Evolutionary conservation across 2,888 invertebrate species (phyloP).

Genomic region (Andrena trimmerana): DNA sequence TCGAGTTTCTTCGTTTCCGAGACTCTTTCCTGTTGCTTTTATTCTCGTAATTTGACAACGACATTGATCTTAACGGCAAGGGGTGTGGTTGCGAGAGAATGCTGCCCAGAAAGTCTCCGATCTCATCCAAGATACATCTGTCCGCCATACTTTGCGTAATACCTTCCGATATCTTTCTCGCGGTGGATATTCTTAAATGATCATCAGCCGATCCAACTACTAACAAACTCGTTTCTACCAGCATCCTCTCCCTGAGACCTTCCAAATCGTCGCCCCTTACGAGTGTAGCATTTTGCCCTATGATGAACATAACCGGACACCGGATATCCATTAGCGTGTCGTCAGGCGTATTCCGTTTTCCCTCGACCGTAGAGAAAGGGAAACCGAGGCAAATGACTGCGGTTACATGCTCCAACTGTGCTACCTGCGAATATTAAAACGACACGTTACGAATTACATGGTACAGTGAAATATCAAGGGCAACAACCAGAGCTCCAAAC

Average conservation of each 20-base stretch:
- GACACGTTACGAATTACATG: background rate
- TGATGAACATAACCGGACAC: constrained; percentile 91
- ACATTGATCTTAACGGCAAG: constrained; percentile 85
- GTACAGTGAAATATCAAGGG: background rate
- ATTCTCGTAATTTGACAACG: constrained; percentile 70
- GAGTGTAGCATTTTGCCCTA: constrained; percentile 91
- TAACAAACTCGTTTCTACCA: constrained; percentile 91
- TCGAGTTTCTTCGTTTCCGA: constrained; percentile 86
- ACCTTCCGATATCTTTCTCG: constrained; percentile 90
- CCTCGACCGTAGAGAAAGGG: constrained; percentile 90
- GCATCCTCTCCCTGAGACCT: constrained; percentile 91
- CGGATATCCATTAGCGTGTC: constrained; percentile 91
- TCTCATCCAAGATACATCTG: constrained; percentile 90
- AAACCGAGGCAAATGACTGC: constrained; percentile 93
- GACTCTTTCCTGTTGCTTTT: constrained; percentile 79
- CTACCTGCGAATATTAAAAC: constrained; percentile 85
- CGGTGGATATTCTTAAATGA: constrained; percentile 89
- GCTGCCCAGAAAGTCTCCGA: constrained; percentile 88
- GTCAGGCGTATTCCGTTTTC: constrained; percentile 91
- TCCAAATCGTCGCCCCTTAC: constrained; percentile 91
- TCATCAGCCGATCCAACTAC: constrained; percentile 94
- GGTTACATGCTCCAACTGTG: constrained; percentile 90
- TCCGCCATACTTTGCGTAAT: constrained; percentile 93
- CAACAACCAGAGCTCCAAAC: too few relatives aligned
- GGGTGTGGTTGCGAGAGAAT: constrained; percentile 87